These are phyloP conservation scores for Folsomia manolachei DNA, from an alignment of 2,888 invertebrate genomes.

Conservation along the genomic window DNA sequence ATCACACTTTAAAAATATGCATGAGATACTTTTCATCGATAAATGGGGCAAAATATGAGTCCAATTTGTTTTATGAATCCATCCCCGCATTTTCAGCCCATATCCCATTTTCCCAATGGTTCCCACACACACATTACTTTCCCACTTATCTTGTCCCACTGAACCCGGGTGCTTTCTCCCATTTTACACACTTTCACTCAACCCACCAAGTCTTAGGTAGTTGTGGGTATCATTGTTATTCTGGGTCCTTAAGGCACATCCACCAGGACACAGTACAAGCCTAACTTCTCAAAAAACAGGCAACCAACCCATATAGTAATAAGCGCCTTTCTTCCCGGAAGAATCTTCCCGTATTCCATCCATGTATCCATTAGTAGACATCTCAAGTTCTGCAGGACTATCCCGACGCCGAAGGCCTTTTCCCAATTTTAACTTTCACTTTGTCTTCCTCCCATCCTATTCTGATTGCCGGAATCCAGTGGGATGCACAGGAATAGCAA, in stretches of 20 bases:
- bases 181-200: background rate
- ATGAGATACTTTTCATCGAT: no score
- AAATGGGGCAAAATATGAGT: background rate
- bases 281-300: background rate
- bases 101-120: background rate
- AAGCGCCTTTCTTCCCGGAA: no score
- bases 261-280: background rate
- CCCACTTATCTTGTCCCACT: background rate
- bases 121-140: background rate
- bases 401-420: background rate
- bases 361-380: background rate
- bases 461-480: background rate
- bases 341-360: no score
- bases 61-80: background rate
- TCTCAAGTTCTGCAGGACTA: no score
- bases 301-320: no score
- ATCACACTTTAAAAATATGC: no score
- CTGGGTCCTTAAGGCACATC: background rate
- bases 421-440: slow-evolving; percentile 13
- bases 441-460: background rate
- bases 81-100: background rate
- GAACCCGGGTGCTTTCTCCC: background rate
- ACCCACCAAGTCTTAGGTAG: background rate
- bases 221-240: background rate
- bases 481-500: background rate